phyloP scores from a whole-genome alignment of 2,888 invertebrate species.

The Ormyrus nitidulus region DNA sequence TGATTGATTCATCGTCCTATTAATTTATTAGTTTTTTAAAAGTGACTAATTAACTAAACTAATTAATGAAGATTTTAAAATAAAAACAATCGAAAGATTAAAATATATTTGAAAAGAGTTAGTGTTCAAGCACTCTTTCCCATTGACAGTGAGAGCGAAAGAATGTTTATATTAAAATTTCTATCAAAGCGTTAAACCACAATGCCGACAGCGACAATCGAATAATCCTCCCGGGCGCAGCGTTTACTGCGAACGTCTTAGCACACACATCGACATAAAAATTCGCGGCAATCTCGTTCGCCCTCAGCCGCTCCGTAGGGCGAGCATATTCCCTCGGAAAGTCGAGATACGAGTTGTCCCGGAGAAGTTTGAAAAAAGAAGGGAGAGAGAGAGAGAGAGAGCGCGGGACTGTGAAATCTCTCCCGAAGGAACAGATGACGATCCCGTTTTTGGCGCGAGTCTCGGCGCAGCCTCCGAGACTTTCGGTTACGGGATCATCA shows the following conservation, averaged over 20 bases:
- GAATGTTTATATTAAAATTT: not conserved
- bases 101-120: too few relatives aligned
- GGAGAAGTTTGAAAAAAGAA: slow-evolving; percentile 15
- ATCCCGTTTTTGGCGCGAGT: slow-evolving; percentile 70
- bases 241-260: too few relatives aligned
- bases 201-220: not conserved
- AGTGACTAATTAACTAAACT: too few relatives aligned
- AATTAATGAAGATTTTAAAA: too few relatives aligned
- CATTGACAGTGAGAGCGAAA: too few relatives aligned
- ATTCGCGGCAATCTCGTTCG: not conserved
- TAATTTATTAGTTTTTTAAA: too few relatives aligned
- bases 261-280: not conserved
- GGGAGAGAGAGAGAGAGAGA: slow-evolving; percentile 1
- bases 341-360: slow-evolving; percentile 23
- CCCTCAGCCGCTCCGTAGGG: not conserved
- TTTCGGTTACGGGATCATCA: slow-evolving; percentile 68
- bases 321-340: not conserved
- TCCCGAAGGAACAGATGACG: slow-evolving; percentile 71
- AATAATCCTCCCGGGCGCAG: not conserved
- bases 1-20: too few relatives aligned
- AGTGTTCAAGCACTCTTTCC: too few relatives aligned
- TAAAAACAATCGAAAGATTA: too few relatives aligned
- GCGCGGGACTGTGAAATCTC: slow-evolving; percentile 57
- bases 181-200: not conserved
- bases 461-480: slow-evolving; percentile 57